Percentiles rank a stretch among this genome's conserved stretches.
phyloP scores from a whole-genome alignment of 1,140 invertebrate genomes.

The Physella acuta region DNA sequence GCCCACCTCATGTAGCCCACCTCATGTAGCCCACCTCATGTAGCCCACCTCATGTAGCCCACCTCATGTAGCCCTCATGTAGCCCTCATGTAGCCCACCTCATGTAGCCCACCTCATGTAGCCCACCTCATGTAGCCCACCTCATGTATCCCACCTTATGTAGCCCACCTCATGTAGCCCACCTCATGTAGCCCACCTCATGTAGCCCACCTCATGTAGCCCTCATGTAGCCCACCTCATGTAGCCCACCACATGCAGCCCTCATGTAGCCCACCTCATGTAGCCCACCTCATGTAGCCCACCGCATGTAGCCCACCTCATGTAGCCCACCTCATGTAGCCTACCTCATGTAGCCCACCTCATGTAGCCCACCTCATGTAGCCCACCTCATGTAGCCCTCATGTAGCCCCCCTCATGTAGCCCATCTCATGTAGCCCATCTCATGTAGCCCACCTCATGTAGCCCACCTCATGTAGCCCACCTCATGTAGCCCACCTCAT shows the following conservation, averaged over 20 bases:
- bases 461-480: neutral
- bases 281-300: neutral
- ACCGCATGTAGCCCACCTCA: neutral
- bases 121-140: too few relatives aligned
- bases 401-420: too few relatives aligned
- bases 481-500: neutral
- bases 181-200: constrained; percentile 3
- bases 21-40: too few relatives aligned
- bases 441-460: constrained; percentile 1
- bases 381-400: too few relatives aligned
- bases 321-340: too few relatives aligned
- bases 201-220: too few relatives aligned
- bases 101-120: neutral
- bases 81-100: neutral
- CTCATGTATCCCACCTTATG: neutral
- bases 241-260: neutral
- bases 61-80: too few relatives aligned
- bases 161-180: constrained; percentile 3
- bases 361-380: neutral
- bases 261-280: neutral
- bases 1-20: too few relatives aligned
- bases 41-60: too few relatives aligned
- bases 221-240: constrained; percentile 3
- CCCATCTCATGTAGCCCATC: constrained; percentile 3
- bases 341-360: constrained; percentile 3